phyloP scores from a whole-genome alignment of 2,797 vertebrate genomes.

The Xenops minutus region DNA sequence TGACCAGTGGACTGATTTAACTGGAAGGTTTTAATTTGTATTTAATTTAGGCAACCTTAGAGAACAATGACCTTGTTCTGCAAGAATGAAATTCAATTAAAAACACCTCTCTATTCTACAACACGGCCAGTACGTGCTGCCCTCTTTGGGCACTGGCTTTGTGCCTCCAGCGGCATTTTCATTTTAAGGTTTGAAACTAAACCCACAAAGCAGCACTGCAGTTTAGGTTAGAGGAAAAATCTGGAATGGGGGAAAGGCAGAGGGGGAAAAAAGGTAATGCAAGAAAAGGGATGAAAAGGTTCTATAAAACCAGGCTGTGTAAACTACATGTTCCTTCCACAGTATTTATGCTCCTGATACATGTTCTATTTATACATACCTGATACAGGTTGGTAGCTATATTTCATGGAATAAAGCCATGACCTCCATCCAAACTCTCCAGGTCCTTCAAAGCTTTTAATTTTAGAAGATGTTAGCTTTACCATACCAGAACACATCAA shows the following conservation, averaged over 20 bases:
- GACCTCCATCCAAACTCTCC: not conserved
- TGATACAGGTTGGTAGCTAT: not conserved
- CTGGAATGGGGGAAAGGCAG: not conserved
- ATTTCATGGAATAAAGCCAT: not conserved
- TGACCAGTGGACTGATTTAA: not conserved
- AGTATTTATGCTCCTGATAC: not conserved
- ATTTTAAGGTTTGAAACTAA: not conserved
- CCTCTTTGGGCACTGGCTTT: not conserved
- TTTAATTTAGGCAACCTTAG: constrained; percentile 19
- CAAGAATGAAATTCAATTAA: constrained; percentile 1
- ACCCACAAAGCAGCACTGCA: not conserved
- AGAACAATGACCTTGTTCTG: constrained; percentile 13
- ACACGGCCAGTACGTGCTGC: not conserved
- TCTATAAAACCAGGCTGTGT: not conserved
- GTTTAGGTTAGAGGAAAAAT: not conserved
- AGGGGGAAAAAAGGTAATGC: not conserved
- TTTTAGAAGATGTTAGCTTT: not conserved
- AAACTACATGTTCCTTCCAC: not conserved
- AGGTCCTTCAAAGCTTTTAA: not conserved
- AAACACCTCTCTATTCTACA: not conserved
- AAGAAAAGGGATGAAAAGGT: not conserved
- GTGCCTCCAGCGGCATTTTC: not conserved
- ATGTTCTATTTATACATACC: not conserved
- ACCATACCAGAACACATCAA: not conserved
- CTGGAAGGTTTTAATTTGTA: not conserved